Evolutionary conservation across 2,888 invertebrate species (phyloP).

Genomic region (Pristionchus fissidentatus): DNA sequence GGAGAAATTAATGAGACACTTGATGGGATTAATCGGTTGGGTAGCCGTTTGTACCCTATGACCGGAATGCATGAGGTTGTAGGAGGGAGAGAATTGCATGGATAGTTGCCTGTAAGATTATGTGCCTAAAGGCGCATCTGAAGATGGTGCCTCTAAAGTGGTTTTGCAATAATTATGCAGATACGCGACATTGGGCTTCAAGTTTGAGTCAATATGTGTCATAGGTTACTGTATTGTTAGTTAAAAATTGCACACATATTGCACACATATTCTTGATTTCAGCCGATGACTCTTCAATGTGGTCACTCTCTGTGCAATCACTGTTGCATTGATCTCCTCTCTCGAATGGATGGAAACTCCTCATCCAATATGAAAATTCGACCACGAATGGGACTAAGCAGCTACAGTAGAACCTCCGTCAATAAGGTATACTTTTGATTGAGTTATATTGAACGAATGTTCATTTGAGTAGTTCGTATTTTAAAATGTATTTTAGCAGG

Average conservation of each 20-base stretch:
- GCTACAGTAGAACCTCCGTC: not conserved
- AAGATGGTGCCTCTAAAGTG: too few species aligned
- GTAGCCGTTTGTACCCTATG: not conserved
- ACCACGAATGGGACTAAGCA: slow-evolving; percentile 39
- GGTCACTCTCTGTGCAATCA: slow-evolving; percentile 40
- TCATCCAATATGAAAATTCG: not conserved
- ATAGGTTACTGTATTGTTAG: too few species aligned
- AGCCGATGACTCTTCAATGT: slow-evolving; percentile 48
- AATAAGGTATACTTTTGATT: slow-evolving; percentile 24
- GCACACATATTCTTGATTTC: too few species aligned
- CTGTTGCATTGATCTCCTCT: slow-evolving; percentile 19
- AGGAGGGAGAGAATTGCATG: too few species aligned
- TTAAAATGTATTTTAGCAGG: not conserved
- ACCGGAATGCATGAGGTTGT: too few species aligned
- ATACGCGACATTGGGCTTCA: too few species aligned
- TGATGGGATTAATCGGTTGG: not conserved
- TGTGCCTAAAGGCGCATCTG: too few species aligned
- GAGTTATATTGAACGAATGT: not conserved
- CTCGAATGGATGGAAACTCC: not conserved
- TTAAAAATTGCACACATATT: too few species aligned
- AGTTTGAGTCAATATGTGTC: too few species aligned
- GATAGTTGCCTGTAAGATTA: too few species aligned
- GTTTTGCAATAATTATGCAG: too few species aligned
- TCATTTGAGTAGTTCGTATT: too few species aligned
- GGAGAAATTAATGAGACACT: not conserved